These are phyloP conservation scores for Leptopilina myrica DNA, from an alignment of 2,888 invertebrate genomes.

Conservation along the genomic window DNA sequence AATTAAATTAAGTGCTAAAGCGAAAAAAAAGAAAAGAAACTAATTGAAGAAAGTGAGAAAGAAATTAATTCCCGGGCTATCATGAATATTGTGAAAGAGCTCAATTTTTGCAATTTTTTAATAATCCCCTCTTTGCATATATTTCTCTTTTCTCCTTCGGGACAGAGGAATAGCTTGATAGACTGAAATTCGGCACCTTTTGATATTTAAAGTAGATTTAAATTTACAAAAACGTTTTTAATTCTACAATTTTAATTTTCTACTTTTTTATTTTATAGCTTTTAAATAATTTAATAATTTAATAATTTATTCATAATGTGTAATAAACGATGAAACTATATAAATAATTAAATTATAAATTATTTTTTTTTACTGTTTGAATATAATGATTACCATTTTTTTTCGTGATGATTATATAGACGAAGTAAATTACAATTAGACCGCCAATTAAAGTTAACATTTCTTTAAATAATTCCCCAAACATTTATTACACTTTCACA, in stretches of 20 bases:
- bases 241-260: neutral
- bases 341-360: too few species aligned
- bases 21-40: neutral
- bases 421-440: slow-evolving; percentile 68
- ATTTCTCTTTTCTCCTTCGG: neutral
- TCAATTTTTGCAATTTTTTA: neutral
- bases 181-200: slow-evolving; percentile 25
- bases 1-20: slow-evolving; percentile 10
- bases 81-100: slow-evolving; percentile 18
- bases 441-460: slow-evolving; percentile 73
- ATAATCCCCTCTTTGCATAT: slow-evolving; percentile 17
- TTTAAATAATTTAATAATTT: too few species aligned
- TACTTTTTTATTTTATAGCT: too few species aligned
- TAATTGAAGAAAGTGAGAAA: slow-evolving; percentile 9
- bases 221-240: neutral
- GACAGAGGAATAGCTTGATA: neutral
- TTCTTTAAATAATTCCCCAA: slow-evolving; percentile 67
- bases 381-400: slow-evolving; percentile 69
- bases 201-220: neutral
- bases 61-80: neutral
- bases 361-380: too few species aligned
- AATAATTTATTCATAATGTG: too few species aligned
- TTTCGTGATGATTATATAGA: slow-evolving; percentile 67
- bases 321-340: too few species aligned
- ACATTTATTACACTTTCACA: slow-evolving; percentile 61